Conservation (phyloP, 2,888 invertebrate species). For the Parasteatoda lunata region DNA sequence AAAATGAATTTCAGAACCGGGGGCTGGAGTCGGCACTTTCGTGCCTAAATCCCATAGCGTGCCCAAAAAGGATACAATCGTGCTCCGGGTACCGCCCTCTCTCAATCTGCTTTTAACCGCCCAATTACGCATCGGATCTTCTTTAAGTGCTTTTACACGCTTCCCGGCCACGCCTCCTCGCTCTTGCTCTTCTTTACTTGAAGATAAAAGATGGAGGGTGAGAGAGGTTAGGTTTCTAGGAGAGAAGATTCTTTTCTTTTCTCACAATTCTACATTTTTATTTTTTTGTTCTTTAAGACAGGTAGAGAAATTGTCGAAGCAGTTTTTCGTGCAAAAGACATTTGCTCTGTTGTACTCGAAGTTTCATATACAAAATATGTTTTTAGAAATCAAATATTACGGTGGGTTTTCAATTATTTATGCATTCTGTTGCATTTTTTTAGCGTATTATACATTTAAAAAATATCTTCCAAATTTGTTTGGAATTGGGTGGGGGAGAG, state of each 20-base stretch:
- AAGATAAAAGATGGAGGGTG: conserved; percentile 4
- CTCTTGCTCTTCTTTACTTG: conserved; percentile 11
- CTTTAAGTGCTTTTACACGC: conserved; percentile 62
- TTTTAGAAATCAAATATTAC: no score
- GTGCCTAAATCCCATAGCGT: conserved; percentile 43
- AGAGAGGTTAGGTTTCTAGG: neutral
- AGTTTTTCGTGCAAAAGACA: neutral
- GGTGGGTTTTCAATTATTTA: no score
- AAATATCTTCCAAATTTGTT: no score
- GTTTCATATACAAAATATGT: no score
- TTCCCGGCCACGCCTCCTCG: conserved; percentile 43
- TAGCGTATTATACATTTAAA: no score
- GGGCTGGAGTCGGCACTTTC: conserved; percentile 25
- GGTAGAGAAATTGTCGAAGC: neutral
- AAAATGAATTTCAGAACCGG: conserved; percentile 32
- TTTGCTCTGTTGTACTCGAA: no score
- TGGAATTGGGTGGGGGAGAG: no score
- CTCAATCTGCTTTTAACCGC: conserved; percentile 68
- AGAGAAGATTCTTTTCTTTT: neutral
- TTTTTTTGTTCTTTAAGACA: neutral
- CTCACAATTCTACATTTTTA: neutral
- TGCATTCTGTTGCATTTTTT: no score
- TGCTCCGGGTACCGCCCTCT: conserved; percentile 59
- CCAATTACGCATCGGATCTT: conserved; percentile 67
- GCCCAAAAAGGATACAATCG: conserved; percentile 52